A percentile compares a stretch with the other conserved stretches of the same genome.
These are phyloP conservation scores for Albula goreensis DNA, from an alignment of 2,113 vertebrate genomes.

Conservation along the genomic window DNA sequence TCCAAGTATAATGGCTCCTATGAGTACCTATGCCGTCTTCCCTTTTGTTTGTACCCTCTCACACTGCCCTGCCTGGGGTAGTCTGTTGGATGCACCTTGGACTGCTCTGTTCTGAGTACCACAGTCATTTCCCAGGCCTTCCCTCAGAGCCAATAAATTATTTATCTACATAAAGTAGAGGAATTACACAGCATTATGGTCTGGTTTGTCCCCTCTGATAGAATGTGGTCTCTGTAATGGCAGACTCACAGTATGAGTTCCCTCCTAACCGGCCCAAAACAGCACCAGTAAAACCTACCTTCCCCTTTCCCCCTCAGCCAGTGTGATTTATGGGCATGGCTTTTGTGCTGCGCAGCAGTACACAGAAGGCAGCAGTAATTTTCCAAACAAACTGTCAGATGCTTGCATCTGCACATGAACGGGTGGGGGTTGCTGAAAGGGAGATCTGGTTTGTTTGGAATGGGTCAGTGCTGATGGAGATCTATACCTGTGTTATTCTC, in stretches of 20 bases:
- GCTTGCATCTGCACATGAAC: background rate
- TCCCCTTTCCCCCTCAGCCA: conserved; percentile 37
- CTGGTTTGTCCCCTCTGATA: conserved; percentile 58
- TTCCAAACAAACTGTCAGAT: conserved; percentile 45
- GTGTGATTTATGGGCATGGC: conserved; percentile 55
- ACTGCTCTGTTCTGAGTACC: background rate
- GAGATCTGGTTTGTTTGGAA: conserved; percentile 9
- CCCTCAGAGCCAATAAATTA: conserved; percentile 54
- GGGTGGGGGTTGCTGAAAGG: conserved; percentile 14
- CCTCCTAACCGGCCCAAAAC: conserved; percentile 1
- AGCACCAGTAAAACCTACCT: conserved; percentile 50
- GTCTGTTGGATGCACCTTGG: background rate
- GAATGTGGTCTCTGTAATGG: conserved; percentile 58
- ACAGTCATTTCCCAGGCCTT: conserved; percentile 5
- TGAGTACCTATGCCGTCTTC: background rate
- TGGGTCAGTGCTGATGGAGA: background rate
- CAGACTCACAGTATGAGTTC: conserved; percentile 35
- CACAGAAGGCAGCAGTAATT: conserved; percentile 27
- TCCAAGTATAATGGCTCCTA: background rate
- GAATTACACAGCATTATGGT: conserved; percentile 55
- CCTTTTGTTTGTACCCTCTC: no score
- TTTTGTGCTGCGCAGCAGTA: conserved; percentile 49
- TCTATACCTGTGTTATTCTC: no score
- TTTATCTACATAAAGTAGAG: conserved; percentile 54
- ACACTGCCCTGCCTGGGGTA: no score